Evolutionary conservation across 1,140 invertebrate species (phyloP), one percentile per base, ranked within the genome.

Genomic region (Zaprionus inermis): DNA sequence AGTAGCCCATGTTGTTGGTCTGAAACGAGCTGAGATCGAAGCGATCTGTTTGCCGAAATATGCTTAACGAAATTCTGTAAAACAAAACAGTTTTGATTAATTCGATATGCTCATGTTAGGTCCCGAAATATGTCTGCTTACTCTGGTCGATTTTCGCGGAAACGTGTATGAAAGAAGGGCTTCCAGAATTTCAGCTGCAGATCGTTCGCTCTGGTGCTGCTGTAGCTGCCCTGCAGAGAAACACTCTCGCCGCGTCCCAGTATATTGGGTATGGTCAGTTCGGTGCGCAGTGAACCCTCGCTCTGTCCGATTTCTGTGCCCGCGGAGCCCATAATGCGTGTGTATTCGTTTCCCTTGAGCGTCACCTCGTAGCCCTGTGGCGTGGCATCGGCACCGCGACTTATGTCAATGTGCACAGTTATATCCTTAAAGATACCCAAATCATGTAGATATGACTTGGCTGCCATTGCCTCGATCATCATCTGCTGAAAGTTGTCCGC

Each of bases 281-380:
- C 92, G 3, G 85, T 91, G 28, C 85, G 79, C 12, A 92, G 57
- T 0, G 91, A 90, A 11, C 92, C 92, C 34, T 92, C 91, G 70
- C 91, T 92, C 63, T 92, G 91, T 5, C 92, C 92, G 49, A 92
- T 82, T 46, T 92, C 92, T 0, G 92, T 92, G 49, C 92, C 92
- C 11, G 92, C 86, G 0, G 86, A 90, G 6, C 92, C 92, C 65
- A 91, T 78, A n/a, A 92, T 54, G 6, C 91, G 76, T 6, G 90
- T 80, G 22, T 83, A 68, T 49, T 92, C 92, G 14, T 79, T 77
- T 46, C 91, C 92, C 44, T 80, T 90, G 1, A 92, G 79, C 1
- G 91, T 91, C 1, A 92, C 75, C 64, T 92, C 91, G 52, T 92
- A 92, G n/a, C 92, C 92, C 71, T 92, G 75, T 1, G 90, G 86